Base-by-base conservation (phyloP, 2,797 vertebrate species). In the Eulemur mongoz region DNA sequence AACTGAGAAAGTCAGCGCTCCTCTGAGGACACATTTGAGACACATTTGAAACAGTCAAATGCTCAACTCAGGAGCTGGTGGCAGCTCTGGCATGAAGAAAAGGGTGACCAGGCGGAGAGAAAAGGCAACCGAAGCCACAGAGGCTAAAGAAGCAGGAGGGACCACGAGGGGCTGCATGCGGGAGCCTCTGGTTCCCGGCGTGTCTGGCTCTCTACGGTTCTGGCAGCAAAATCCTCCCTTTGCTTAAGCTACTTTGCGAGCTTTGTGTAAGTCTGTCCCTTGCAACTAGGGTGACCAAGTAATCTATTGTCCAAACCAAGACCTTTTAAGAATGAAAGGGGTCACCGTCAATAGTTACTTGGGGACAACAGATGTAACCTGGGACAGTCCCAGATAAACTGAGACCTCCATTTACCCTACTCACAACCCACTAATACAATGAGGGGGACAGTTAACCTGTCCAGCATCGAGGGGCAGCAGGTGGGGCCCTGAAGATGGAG, bases 91-190 rank as follows among this genome's bases (percentile, higher is more conserved):
- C 48, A 0, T 43, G 17, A 82, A 86, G 65, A 59, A 83, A 40
- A 20, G 78, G 65, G 27, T 5, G 30, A 75, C 32, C 63, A 27
- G 12, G 3, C 32, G 10, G 76, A 65, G 22, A 35, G 43, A 40
- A 92, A 43, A 57, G 17, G 25, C n/a, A 38, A 23, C 3, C 0
- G 4, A 73, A 90, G 70, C 14, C 27, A 7, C 22, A 65, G 27
- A 75, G 81, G 14, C 38, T 6, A 83, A 40, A 72, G 18, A 45
- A n/a, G 59, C 11, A 22, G 50, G 50, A 81, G 27, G n/a, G 43
- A 8, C 13, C 52, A 2, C 1, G 0, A 0, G 7, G 17, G 40
- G 7, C 23, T 59, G 9, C 57, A 11, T 2, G 7, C 7, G 40
- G 1, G 59, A 25, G 15, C 11, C 43, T 30, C 67, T 13, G 57